These are phyloP conservation scores for Rhinichthys osculus DNA, from an alignment of 2,797 vertebrate species.

Conservation along the genomic window DNA sequence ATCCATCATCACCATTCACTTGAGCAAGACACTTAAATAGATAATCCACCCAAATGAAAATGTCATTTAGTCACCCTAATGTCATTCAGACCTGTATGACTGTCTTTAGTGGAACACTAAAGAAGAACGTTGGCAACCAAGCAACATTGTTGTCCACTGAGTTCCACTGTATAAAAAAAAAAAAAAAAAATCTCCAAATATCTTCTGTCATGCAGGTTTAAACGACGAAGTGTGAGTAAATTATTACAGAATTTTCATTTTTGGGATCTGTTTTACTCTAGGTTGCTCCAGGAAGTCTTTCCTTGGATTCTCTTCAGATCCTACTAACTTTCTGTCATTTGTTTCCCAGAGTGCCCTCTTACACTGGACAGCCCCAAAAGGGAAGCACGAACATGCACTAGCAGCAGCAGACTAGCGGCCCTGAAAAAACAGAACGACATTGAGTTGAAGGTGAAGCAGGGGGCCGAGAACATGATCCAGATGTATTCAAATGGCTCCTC, in stretches of 20 bases:
- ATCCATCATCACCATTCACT: background rate
- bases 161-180: background rate
- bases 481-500: slow-evolving; percentile 96
- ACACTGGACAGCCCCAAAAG: slow-evolving; percentile 95
- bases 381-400: slow-evolving; percentile 85
- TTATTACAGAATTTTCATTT: too few species aligned
- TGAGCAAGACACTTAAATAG: background rate
- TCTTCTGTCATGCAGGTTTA: background rate
- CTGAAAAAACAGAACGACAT: slow-evolving; percentile 96
- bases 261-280: background rate
- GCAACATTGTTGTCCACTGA: background rate
- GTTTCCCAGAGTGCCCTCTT: slow-evolving; percentile 87
- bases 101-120: too few species aligned
- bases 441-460: slow-evolving; percentile 97
- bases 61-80: background rate
- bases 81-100: too few species aligned
- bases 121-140: background rate
- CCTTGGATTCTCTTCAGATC: background rate
- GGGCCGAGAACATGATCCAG: slow-evolving; percentile 98
- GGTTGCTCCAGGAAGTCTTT: background rate
- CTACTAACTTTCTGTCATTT: slow-evolving; percentile 4
- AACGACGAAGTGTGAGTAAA: background rate
- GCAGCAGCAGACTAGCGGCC: slow-evolving; percentile 88
- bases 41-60: background rate
- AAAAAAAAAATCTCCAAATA: background rate